Evolutionary conservation across 2,113 vertebrate genomes (phyloP).

Genomic region (Speoplatyrhinus poulsoni): DNA sequence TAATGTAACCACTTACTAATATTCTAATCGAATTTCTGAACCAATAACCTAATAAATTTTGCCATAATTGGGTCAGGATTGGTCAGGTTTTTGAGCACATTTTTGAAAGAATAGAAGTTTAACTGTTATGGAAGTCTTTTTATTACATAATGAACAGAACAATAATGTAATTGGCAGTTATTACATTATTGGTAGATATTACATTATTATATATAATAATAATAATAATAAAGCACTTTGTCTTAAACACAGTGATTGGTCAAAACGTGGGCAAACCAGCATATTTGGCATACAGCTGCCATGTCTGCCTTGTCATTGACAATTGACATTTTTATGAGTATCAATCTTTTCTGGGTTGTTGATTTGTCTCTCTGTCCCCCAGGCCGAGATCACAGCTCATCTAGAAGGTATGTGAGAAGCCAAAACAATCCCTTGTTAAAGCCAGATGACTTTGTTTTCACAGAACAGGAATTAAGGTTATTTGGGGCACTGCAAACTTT

Average conservation of each 20-base stretch:
- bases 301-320: conserved; percentile 18
- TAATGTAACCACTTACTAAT: no score
- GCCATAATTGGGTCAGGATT: no score
- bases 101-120: no score
- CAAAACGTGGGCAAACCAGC: conserved; percentile 16
- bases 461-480: neutral
- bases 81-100: no score
- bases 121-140: no score
- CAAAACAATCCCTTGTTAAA: conserved; percentile 30
- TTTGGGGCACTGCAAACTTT: neutral
- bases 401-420: conserved; percentile 74
- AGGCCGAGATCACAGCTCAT: conserved; percentile 78
- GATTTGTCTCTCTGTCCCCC: conserved; percentile 55
- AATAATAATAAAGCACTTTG: no score
- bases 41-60: no score
- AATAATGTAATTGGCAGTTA: no score
- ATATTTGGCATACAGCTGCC: conserved; percentile 7
- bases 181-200: no score
- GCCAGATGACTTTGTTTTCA: conserved; percentile 19
- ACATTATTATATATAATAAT: no score
- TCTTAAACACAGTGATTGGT: neutral
- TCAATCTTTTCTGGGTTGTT: conserved; percentile 43
- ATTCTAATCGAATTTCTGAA: no score
- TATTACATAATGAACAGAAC: no score
- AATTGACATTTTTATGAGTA: conserved; percentile 7